These are phyloP conservation scores for Limnephilus marmoratus DNA, from an alignment of 2,888 invertebrate genomes.

Conservation along the genomic window DNA sequence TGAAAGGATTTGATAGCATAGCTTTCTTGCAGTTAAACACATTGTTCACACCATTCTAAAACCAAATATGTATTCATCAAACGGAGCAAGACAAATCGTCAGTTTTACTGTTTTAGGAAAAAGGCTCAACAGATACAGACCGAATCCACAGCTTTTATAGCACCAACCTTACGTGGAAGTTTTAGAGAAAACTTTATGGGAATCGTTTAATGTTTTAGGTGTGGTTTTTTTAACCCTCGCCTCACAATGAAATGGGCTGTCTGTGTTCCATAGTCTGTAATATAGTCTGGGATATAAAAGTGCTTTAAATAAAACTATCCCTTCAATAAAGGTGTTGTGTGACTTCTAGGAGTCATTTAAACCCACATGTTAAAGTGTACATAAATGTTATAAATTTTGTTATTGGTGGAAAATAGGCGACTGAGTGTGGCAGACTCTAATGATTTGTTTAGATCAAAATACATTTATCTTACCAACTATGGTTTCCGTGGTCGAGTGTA, in stretches of 20 bases:
- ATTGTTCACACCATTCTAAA: no score
- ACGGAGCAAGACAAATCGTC: neutral
- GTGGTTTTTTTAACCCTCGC: neutral
- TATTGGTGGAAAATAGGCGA: neutral
- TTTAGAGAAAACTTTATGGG: neutral
- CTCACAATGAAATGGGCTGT: neutral
- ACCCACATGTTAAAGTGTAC: neutral
- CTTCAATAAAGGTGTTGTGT: neutral
- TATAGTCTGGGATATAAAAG: neutral
- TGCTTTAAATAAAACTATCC: neutral
- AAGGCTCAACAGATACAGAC: neutral
- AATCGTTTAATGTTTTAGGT: neutral
- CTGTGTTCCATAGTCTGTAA: no score
- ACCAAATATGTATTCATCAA: neutral
- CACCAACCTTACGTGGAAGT: neutral
- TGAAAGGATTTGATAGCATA: no score
- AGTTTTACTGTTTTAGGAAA: neutral
- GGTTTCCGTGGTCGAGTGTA: no score
- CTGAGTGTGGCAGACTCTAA: neutral
- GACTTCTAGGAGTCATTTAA: neutral
- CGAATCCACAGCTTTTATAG: neutral
- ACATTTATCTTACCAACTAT: no score
- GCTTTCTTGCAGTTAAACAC: no score
- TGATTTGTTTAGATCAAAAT: no score
- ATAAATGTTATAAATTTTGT: neutral